Percentiles rank a stretch among this genome's conserved stretches.
Conservation (phyloP, 35 echinoderm and acorn worm species). For the Anneissia japonica region DNA sequence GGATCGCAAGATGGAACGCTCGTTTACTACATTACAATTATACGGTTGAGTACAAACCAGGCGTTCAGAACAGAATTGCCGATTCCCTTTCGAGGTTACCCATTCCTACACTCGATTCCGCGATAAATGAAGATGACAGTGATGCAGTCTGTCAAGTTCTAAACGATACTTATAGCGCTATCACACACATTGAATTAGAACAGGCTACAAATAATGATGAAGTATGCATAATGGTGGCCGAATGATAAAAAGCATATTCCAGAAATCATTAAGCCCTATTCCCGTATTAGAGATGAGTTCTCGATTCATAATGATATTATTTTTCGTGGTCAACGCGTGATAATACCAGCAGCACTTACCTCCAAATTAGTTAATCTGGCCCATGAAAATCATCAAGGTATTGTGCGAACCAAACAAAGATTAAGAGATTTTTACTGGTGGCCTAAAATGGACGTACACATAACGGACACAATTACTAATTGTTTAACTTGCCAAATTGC, state of each 20-base stretch:
- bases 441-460: slow-evolving; percentile 18
- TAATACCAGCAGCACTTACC: slow-evolving; percentile 1
- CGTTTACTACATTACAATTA: slow-evolving; percentile 48
- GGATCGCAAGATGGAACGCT: slow-evolving; percentile 41
- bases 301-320: slow-evolving; percentile 20
- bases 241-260: not conserved
- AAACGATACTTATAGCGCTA: slow-evolving; percentile 6
- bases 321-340: not conserved
- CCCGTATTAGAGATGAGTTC: not conserved
- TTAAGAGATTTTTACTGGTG: slow-evolving; percentile 5
- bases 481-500: slow-evolving; percentile 11
- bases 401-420: slow-evolving; percentile 15
- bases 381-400: slow-evolving; percentile 20
- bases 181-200: not conserved
- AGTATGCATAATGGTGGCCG: not conserved
- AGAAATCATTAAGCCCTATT: not conserved
- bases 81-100: slow-evolving; percentile 31
- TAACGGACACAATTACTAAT: slow-evolving; percentile 20
- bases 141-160: slow-evolving; percentile 14
- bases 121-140: slow-evolving; percentile 6
- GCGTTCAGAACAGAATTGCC: slow-evolving; percentile 15
- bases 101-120: not conserved
- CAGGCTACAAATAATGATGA: not conserved
- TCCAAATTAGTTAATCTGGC: slow-evolving; percentile 4
- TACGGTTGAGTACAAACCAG: slow-evolving; percentile 34